Percentiles rank a stretch among this genome's conserved stretches.
Evolutionary conservation across 53 echinoderm and acorn worm genomes (phyloP).

Genomic region (Mesocentrotus franciscanus): DNA sequence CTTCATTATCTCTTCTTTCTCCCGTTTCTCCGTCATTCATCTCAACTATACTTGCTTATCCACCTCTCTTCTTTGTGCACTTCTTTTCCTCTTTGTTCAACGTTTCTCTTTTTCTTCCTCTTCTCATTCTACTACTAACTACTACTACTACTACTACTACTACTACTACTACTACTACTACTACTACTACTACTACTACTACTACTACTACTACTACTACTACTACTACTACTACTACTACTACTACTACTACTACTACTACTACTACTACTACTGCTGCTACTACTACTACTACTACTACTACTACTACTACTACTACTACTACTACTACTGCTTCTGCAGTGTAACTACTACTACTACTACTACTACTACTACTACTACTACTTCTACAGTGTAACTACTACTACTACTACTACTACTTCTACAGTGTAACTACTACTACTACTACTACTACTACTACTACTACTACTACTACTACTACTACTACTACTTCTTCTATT

Average conservation of each 20-base stretch:
- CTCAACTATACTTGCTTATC: background rate
- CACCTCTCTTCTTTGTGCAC: background rate
- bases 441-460: background rate
- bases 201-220: too few relatives aligned
- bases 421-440: background rate
- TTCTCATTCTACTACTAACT: background rate
- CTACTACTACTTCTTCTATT: background rate
- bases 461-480: background rate
- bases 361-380: background rate
- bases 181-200: too few relatives aligned
- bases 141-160: background rate
- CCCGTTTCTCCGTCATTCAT: background rate
- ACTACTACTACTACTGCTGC: background rate
- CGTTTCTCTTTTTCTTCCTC: background rate
- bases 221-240: background rate
- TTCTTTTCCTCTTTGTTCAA: background rate
- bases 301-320: background rate
- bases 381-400: background rate
- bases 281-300: background rate
- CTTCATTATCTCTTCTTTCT: too few relatives aligned
- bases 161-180: too few relatives aligned
- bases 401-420: background rate
- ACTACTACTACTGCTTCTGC: background rate
- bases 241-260: too few relatives aligned
- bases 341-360: too few relatives aligned